Evolutionary conservation across 2,113 vertebrate species (phyloP).

Genomic region (Psophia crepitans): DNA sequence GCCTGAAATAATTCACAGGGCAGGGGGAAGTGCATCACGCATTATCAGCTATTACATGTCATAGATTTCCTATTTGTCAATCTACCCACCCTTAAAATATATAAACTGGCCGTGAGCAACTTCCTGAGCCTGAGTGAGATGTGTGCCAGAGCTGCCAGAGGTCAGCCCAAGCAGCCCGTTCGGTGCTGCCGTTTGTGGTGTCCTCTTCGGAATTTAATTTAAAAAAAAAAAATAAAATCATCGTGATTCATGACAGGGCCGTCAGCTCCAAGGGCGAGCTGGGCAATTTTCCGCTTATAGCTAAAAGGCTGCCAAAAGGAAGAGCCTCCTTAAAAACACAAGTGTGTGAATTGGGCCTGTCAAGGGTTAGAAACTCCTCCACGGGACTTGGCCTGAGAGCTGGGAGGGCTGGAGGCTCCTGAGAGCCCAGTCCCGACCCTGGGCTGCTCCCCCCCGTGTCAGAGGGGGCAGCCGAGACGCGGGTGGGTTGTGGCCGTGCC

Average conservation of each 20-base stretch:
- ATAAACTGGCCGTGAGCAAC: neutral
- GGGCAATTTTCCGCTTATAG: neutral
- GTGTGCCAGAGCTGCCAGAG: neutral
- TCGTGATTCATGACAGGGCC: neutral
- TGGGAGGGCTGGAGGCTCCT: fast-evolving
- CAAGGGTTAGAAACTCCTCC: neutral
- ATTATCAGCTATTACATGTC: neutral
- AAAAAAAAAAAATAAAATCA: no score
- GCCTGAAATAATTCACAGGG: neutral
- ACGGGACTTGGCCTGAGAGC: neutral
- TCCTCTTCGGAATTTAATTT: neutral
- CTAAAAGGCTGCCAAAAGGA: neutral
- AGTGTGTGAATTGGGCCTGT: fast-evolving
- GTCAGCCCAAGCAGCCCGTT: neutral
- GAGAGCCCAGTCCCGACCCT: fast-evolving
- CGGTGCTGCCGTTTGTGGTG: neutral
- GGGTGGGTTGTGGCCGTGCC: fast-evolving
- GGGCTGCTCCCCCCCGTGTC: fast-evolving
- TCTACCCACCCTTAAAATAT: neutral
- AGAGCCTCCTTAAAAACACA: neutral
- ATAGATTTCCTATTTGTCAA: neutral
- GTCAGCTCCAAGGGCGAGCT: neutral
- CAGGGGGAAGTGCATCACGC: neutral
- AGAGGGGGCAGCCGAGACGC: neutral
- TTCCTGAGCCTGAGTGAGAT: neutral